These are phyloP conservation scores for Portunus trituberculatus DNA, from an alignment of 1,140 invertebrate genomes.

Conservation along the genomic window DNA sequence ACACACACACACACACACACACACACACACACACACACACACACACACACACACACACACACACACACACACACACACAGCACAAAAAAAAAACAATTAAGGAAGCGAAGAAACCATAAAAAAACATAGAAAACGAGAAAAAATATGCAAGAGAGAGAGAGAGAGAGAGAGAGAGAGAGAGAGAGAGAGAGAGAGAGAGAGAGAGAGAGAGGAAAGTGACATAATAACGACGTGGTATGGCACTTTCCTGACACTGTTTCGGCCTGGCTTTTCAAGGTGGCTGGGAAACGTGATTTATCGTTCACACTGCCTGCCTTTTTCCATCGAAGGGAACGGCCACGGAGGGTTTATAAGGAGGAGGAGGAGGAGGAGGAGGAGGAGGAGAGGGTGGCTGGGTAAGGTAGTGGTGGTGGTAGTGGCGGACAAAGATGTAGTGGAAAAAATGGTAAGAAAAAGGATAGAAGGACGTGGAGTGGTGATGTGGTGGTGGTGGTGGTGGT, in stretches of 20 bases:
- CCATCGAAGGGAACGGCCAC: neutral
- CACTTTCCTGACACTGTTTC: conserved; percentile 2
- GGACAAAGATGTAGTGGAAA: no score
- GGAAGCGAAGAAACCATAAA: neutral
- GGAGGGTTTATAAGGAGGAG: neutral
- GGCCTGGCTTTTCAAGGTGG: neutral
- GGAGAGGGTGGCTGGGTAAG: neutral
- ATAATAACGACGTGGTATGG: neutral
- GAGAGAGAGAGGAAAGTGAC: neutral
- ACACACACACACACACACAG: neutral
- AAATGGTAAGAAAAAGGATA: no score
- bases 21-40: no score
- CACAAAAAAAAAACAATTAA: neutral
- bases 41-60: no score
- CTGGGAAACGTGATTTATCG: neutral
- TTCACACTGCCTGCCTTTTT: neutral
- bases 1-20: no score
- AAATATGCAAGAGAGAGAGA: neutral
- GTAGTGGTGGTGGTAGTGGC: no score
- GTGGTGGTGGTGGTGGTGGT: no score
- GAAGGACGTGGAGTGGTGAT: no score
- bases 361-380: neutral
- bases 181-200: neutral
- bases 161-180: neutral
- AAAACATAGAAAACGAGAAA: neutral